phyloP scores from a whole-genome alignment of 2,888 invertebrate species.

The Pollenia griseotomentosa region DNA sequence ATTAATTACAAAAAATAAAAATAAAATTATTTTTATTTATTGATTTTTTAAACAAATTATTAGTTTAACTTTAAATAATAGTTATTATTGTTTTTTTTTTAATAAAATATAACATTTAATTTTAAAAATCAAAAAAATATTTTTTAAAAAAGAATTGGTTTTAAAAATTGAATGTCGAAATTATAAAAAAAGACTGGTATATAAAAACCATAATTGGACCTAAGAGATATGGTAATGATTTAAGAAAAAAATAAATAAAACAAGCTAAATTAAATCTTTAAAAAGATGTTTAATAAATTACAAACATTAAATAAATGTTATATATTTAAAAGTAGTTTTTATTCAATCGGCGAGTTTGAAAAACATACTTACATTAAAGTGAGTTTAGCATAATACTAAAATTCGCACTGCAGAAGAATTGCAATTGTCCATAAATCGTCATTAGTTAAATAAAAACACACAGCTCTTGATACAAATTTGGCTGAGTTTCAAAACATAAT shows the following conservation, averaged over 20 bases:
- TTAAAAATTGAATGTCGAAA: constrained; percentile 44
- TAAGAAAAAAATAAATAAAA: constrained; percentile 21
- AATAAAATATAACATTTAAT: constrained; percentile 29
- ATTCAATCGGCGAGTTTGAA: neutral
- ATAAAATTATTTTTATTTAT: constrained; percentile 15
- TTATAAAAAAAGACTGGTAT: constrained; percentile 63
- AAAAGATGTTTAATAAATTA: constrained; percentile 60
- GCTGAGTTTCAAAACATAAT: too few relatives aligned
- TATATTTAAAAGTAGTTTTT: constrained; percentile 6
- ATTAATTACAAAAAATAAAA: constrained; percentile 19
- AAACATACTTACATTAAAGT: neutral
- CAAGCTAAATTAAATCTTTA: constrained; percentile 30
- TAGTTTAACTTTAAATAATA: constrained; percentile 19
- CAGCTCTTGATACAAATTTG: too few relatives aligned
- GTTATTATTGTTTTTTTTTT: constrained; percentile 22
- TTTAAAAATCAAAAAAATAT: constrained; percentile 6
- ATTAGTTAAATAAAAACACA: too few relatives aligned
- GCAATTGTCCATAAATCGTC: too few relatives aligned
- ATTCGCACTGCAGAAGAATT: too few relatives aligned
- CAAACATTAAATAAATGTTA: constrained; percentile 40
- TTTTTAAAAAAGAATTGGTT: neutral
- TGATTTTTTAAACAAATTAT: constrained; percentile 24
- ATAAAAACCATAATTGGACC: constrained; percentile 59
- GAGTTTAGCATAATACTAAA: neutral
- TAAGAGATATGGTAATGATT: constrained; percentile 48